phyloP scores from a whole-genome alignment of 2,797 vertebrate genomes.

The Champsocephalus esox region DNA sequence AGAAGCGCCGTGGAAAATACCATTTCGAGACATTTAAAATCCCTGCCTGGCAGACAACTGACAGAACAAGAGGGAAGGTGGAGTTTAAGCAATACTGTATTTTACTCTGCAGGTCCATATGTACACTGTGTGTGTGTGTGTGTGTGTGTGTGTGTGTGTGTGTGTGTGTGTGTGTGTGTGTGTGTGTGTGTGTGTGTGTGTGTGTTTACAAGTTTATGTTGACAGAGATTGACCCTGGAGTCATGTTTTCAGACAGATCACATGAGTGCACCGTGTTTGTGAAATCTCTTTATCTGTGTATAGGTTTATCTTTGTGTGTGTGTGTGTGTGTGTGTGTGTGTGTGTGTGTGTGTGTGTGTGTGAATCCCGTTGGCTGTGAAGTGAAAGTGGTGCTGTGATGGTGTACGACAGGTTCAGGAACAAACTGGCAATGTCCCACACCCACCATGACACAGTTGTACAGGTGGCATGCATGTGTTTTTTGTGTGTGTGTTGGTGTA shows the following conservation, averaged over 20 bases:
- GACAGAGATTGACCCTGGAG: slow-evolving; percentile 44
- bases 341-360: slow-evolving; percentile 11
- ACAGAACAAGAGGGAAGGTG: neutral
- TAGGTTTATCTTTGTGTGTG: neutral
- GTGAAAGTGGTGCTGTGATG: slow-evolving; percentile 50
- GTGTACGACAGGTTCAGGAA: slow-evolving; percentile 50
- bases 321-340: too few relatives aligned
- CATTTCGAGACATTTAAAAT: slow-evolving; percentile 22
- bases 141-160: neutral
- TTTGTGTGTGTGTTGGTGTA: slow-evolving; percentile 11
- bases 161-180: neutral
- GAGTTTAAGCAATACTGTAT: neutral
- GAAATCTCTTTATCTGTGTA: slow-evolving; percentile 17
- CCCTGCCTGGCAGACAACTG: neutral
- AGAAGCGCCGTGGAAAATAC: slow-evolving; percentile 16
- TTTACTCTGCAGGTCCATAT: neutral
- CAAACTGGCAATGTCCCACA: slow-evolving; percentile 27
- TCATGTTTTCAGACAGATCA: slow-evolving; percentile 56
- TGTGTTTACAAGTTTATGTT: slow-evolving; percentile 12
- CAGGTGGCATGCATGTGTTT: slow-evolving; percentile 26
- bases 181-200: neutral
- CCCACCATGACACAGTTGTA: slow-evolving; percentile 12
- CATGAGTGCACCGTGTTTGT: slow-evolving; percentile 45
- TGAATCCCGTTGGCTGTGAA: slow-evolving; percentile 45
- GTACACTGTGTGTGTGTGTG: neutral